phyloP scores from a whole-genome alignment of 2,113 vertebrate genomes.

The Mellivora capensis region DNA sequence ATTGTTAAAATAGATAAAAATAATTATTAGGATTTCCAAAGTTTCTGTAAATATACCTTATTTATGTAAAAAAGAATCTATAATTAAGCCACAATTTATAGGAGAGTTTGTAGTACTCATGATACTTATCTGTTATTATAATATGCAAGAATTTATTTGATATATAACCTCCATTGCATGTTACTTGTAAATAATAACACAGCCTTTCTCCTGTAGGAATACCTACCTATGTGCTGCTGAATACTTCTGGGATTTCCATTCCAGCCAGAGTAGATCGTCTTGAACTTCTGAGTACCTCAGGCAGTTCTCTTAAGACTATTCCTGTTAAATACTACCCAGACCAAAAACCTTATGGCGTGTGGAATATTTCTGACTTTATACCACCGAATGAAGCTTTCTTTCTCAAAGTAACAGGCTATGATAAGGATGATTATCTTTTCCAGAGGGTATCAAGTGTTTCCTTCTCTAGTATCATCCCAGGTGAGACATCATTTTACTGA shows the following conservation, averaged over 20 bases:
- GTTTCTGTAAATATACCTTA: neutral
- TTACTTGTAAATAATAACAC: neutral
- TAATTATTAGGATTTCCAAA: neutral
- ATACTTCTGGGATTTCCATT: conserved; percentile 91
- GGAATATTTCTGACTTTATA: conserved; percentile 97
- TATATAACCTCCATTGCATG: neutral
- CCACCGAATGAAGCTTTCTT: conserved; percentile 96
- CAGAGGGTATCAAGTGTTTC: conserved; percentile 97
- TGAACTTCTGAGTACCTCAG: conserved; percentile 91
- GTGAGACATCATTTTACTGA: conserved; percentile 79
- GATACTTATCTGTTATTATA: neutral
- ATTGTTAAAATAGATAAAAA: neutral
- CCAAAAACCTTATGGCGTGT: conserved; percentile 89
- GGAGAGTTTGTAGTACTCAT: neutral
- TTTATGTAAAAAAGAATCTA: neutral
- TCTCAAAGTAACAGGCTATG: conserved; percentile 92
- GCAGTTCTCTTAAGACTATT: conserved; percentile 89
- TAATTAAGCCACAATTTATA: neutral
- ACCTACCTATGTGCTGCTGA: conserved; percentile 94
- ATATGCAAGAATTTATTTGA: neutral
- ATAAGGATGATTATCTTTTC: conserved; percentile 90
- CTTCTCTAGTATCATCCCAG: conserved; percentile 93
- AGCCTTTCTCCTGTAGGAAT: conserved; percentile 86
- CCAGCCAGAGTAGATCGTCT: conserved; percentile 91
- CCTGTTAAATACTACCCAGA: conserved; percentile 93